phyloP scores from a whole-genome alignment of 2,888 invertebrate species.

The Thereva unica region DNA sequence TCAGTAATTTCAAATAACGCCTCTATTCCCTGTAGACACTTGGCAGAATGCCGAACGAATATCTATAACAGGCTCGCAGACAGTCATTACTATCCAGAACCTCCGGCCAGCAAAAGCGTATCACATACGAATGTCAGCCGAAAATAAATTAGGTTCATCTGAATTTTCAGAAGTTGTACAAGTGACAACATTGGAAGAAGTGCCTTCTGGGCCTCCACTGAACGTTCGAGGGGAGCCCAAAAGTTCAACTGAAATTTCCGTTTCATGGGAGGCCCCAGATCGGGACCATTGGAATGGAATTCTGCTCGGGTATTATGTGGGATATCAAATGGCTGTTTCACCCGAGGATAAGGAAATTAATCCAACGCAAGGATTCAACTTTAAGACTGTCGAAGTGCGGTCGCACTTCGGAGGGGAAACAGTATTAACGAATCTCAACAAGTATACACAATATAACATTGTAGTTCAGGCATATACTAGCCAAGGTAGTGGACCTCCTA shows the following conservation, averaged over 20 bases:
- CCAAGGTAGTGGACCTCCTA: slow-evolving; percentile 82
- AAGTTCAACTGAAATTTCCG: slow-evolving; percentile 81
- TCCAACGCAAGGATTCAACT: slow-evolving; percentile 67
- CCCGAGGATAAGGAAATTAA: slow-evolving; percentile 58
- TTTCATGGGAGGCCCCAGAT: slow-evolving; percentile 86
- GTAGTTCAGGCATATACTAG: slow-evolving; percentile 87
- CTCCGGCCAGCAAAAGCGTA: slow-evolving; percentile 85
- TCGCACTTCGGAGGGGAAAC: slow-evolving; percentile 73
- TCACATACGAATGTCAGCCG: slow-evolving; percentile 85
- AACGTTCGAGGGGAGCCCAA: slow-evolving; percentile 82
- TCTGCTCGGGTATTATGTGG: slow-evolving; percentile 83
- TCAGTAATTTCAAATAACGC: slow-evolving; percentile 11
- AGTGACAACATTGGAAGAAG: slow-evolving; percentile 84
- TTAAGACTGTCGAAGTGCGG: slow-evolving; percentile 76
- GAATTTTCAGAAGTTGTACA: slow-evolving; percentile 84
- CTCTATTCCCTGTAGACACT: slow-evolving; percentile 61
- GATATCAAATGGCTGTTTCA: slow-evolving; percentile 68
- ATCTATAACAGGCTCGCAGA: slow-evolving; percentile 80
- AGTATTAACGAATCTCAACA: slow-evolving; percentile 71
- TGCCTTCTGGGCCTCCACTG: slow-evolving; percentile 79
- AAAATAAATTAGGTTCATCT: slow-evolving; percentile 85
- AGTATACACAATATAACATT: slow-evolving; percentile 79
- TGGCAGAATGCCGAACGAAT: slow-evolving; percentile 84
- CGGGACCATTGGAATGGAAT: slow-evolving; percentile 87
- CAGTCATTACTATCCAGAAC: slow-evolving; percentile 77